These are phyloP conservation scores for Microtus ochrogaster DNA, from an alignment of 2,113 vertebrate genomes.

Conservation along the genomic window DNA sequence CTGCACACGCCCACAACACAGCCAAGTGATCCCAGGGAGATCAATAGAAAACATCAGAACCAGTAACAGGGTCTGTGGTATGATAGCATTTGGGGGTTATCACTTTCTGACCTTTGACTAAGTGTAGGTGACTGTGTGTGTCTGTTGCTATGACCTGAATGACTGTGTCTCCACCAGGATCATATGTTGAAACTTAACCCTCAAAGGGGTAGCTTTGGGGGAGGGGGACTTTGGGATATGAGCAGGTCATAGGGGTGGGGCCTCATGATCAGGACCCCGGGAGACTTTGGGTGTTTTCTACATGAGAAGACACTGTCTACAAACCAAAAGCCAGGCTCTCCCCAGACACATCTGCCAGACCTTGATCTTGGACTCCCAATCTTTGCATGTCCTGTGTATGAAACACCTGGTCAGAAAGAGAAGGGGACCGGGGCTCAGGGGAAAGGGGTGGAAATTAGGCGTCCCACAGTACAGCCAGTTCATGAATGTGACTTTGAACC, in stretches of 20 bases:
- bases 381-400: neutral
- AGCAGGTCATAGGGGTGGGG: too few relatives aligned
- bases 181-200: neutral
- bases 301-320: neutral
- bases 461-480: neutral
- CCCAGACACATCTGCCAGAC: fast-evolving
- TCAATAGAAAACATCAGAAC: fast-evolving
- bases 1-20: neutral
- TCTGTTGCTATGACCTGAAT: fast-evolving
- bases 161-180: neutral
- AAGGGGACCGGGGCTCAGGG: neutral
- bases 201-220: neutral
- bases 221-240: neutral
- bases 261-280: neutral
- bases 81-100: neutral
- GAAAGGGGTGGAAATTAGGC: neutral
- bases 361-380: too few relatives aligned
- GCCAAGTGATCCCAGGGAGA: neutral
- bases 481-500: neutral
- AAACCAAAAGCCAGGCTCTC: neutral
- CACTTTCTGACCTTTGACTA: neutral
- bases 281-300: neutral
- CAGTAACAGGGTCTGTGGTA: neutral
- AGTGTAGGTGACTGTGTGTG: neutral
- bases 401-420: neutral